These are phyloP conservation scores for Pomatorhinus ruficollis DNA, from an alignment of 2,113 vertebrate species.

Conservation along the genomic window DNA sequence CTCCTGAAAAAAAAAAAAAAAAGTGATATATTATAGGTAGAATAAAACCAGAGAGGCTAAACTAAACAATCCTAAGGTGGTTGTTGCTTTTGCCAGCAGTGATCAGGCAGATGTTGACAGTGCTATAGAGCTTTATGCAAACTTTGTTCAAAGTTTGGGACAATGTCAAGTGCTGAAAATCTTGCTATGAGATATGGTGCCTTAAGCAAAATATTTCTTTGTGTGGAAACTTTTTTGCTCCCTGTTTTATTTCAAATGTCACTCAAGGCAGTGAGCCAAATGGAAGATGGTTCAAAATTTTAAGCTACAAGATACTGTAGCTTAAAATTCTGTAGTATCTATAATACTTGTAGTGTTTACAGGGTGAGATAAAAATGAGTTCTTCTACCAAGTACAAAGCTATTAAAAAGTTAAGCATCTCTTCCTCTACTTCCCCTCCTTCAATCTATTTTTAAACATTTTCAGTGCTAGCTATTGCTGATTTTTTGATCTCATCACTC, in stretches of 20 bases:
- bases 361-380: background rate
- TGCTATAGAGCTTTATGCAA: background rate
- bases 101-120: background rate
- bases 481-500: conserved; percentile 29
- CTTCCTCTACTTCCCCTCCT: background rate
- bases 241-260: conserved; percentile 22
- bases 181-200: background rate
- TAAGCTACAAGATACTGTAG: background rate
- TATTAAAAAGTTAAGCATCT: background rate
- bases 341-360: background rate
- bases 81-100: background rate
- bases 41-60: background rate
- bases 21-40: background rate
- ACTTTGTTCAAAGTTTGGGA: background rate
- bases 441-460: conserved; percentile 30
- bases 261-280: background rate
- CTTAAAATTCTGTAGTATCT: background rate
- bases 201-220: background rate
- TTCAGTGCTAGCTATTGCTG: background rate
- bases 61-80: background rate
- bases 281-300: background rate
- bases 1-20: background rate
- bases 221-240: background rate
- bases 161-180: background rate
- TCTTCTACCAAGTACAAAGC: background rate